Evolutionary conservation across 2,113 vertebrate species (phyloP).

Genomic region (Apeltes quadracus): DNA sequence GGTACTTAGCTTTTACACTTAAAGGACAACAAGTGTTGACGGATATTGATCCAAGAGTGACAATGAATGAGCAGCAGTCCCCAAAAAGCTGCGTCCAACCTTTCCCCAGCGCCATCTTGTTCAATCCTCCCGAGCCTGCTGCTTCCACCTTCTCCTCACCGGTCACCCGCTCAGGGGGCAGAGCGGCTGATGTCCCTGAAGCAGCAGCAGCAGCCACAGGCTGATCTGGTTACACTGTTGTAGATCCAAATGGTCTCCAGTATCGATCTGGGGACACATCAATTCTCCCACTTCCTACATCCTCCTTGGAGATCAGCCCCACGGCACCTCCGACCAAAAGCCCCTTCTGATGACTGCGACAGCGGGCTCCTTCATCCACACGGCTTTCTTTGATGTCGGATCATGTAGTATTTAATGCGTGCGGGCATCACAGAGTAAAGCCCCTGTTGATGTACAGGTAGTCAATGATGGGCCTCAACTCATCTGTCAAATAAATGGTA

Average conservation of each 20-base stretch:
- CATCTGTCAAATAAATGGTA: conserved; percentile 3
- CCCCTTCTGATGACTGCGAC: conserved; percentile 39
- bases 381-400: background rate
- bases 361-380: conserved; percentile 28
- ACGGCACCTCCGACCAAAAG: conserved; percentile 26
- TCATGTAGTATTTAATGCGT: background rate
- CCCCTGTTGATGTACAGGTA: background rate
- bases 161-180: conserved; percentile 33
- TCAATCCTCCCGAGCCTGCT: conserved; percentile 5
- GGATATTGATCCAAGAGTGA: conserved; percentile 61
- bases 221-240: conserved; percentile 69
- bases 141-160: conserved; percentile 13
- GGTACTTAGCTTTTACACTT: conserved; percentile 57
- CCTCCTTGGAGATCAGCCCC: conserved; percentile 53
- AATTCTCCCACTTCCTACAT: conserved; percentile 76
- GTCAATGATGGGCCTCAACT: background rate
- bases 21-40: conserved; percentile 56
- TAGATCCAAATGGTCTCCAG: conserved; percentile 57
- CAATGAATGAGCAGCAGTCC: conserved; percentile 23
- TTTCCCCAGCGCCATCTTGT: conserved; percentile 1
- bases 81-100: conserved; percentile 10
- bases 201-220: conserved; percentile 33
- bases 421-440: conserved; percentile 11
- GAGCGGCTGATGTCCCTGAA: conserved; percentile 22
- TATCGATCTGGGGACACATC: conserved; percentile 73